These are phyloP conservation scores for Phortica variegata DNA, from an alignment of 1,140 invertebrate species.

Conservation along the genomic window DNA sequence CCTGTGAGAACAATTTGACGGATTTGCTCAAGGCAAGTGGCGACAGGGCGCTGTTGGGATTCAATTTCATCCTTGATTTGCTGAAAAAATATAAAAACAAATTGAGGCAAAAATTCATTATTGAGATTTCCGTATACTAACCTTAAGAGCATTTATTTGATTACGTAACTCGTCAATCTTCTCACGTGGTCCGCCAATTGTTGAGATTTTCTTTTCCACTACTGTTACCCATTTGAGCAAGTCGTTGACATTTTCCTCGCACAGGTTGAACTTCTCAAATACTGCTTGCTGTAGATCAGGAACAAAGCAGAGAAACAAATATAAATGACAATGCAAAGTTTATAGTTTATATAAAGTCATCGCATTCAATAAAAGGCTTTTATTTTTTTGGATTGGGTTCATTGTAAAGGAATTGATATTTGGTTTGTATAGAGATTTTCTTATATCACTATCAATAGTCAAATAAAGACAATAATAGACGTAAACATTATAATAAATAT, in stretches of 20 bases:
- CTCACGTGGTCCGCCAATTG: constrained; percentile 85
- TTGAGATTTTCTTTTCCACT: constrained; percentile 82
- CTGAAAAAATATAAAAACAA: constrained; percentile 64
- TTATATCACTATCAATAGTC: too few species aligned
- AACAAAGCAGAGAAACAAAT: neutral
- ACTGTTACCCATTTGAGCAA: constrained; percentile 85
- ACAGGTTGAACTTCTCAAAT: constrained; percentile 90
- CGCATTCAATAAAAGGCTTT: too few species aligned
- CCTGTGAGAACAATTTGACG: constrained; percentile 87
- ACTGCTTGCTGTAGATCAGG: constrained; percentile 76
- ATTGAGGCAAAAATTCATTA: too few species aligned
- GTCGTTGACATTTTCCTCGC: constrained; percentile 79
- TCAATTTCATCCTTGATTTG: constrained; percentile 89
- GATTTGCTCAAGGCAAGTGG: constrained; percentile 86
- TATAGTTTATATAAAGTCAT: neutral
- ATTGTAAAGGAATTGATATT: too few species aligned
- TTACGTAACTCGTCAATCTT: constrained; percentile 83
- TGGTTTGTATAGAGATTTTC: constrained; percentile 12
- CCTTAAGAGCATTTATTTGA: constrained; percentile 87
- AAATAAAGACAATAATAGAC: too few species aligned
- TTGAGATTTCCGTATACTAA: constrained; percentile 50
- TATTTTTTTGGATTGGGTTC: too few species aligned
- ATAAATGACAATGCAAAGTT: neutral
- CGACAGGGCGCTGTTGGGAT: constrained; percentile 79
- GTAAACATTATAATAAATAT: too few species aligned